phyloP scores from a whole-genome alignment of 2,888 invertebrate species.

The Mimas tiliae region DNA sequence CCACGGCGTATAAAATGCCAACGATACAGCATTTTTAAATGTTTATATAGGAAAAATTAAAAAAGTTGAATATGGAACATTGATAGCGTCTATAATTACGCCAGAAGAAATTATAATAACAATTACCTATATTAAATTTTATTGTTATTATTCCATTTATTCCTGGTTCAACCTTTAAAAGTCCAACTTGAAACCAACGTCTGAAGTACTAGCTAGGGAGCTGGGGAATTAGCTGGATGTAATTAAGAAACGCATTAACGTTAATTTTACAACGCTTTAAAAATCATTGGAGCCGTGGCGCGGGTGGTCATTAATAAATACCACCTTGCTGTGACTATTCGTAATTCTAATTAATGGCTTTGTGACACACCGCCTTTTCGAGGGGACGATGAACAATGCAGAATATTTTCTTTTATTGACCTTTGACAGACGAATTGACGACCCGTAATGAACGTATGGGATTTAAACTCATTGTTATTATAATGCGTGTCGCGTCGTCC shows the following conservation, averaged over 20 bases:
- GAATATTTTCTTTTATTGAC: too few relatives aligned
- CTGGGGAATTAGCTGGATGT: background rate
- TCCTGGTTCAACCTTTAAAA: too few relatives aligned
- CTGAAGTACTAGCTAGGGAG: background rate
- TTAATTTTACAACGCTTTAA: constrained; percentile 24
- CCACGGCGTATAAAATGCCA: too few relatives aligned
- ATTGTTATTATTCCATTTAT: background rate
- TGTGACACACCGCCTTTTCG: constrained; percentile 10
- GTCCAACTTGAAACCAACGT: background rate
- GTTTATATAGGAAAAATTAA: too few relatives aligned
- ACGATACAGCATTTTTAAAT: too few relatives aligned
- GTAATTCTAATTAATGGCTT: constrained; percentile 27
- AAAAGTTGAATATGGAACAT: too few relatives aligned
- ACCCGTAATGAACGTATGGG: too few relatives aligned
- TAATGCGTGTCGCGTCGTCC: too few relatives aligned
- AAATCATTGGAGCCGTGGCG: constrained; percentile 8
- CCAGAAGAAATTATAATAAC: background rate
- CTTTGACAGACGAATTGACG: too few relatives aligned
- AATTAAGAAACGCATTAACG: constrained; percentile 1
- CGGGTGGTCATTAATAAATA: constrained; percentile 20
- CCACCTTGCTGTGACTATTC: constrained; percentile 22
- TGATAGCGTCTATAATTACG: too few relatives aligned
- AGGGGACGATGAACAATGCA: background rate
- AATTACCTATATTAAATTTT: background rate
- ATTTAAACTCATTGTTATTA: too few relatives aligned